Conservation (phyloP, 2,888 invertebrate genomes). For the Nyleta sp. region DNA sequence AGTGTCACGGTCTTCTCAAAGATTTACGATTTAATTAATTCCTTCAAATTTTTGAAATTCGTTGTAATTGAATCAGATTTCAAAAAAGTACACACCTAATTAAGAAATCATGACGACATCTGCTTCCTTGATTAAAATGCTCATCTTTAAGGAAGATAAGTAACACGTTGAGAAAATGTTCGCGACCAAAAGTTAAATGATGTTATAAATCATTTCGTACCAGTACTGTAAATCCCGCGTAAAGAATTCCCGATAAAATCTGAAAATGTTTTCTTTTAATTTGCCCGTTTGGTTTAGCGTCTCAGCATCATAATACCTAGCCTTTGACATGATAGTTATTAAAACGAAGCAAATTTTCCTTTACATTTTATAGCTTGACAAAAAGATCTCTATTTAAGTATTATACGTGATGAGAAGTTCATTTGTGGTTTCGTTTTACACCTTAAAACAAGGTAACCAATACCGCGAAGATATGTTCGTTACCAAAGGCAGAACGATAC, state of each 20-base stretch:
- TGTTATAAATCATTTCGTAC: conserved; percentile 35
- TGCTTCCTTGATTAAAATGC: conserved; percentile 42
- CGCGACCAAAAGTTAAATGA: conserved; percentile 49
- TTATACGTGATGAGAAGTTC: background rate
- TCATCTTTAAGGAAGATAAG: conserved; percentile 34
- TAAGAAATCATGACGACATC: conserved; percentile 34
- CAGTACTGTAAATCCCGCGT: background rate
- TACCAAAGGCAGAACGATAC: too few species aligned
- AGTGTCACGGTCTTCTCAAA: too few species aligned
- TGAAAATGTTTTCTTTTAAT: conserved; percentile 31
- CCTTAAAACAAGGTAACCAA: conserved; percentile 12
- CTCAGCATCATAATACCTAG: background rate
- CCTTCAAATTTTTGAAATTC: background rate
- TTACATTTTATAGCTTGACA: too few species aligned
- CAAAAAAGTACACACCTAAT: conserved; percentile 15
- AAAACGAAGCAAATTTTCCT: background rate
- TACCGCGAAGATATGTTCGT: conserved; percentile 19
- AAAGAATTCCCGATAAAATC: conserved; percentile 25
- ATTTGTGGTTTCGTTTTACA: background rate
- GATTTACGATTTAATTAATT: conserved; percentile 11
- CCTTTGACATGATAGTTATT: background rate
- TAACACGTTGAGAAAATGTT: conserved; percentile 35
- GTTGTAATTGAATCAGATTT: conserved; percentile 11
- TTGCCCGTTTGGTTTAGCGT: background rate
- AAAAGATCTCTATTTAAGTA: too few species aligned